Evolutionary conservation across 2,113 vertebrate genomes (phyloP), one percentile per base, ranked within the genome.

Genomic region (Chiloscyllium plagiosum): DNA sequence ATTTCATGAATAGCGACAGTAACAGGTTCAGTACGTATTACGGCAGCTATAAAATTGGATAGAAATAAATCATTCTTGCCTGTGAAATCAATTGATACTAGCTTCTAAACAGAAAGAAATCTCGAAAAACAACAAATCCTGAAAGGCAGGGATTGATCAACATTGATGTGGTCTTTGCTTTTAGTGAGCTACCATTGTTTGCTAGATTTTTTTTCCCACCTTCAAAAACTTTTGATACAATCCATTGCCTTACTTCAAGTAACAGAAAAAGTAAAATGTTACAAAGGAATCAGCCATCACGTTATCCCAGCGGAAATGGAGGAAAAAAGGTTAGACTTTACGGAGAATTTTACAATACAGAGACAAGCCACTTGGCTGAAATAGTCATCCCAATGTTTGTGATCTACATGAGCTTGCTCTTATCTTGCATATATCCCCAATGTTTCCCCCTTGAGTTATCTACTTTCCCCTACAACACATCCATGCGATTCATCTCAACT

Each of bases 71-170:
- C 94, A 72, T 72, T 76, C 68, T 50, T 95, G 47, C 68, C 94
- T 95, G 94, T 72, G 94, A 95, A 95, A 95, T 95, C 69, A 95
- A 95, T 95, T 68, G 72, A 95, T 95, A 8, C 94, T 72, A 76
- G 69, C 42, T 72, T 33, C 20, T 47, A 17, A 37, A 37, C 10
- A 89, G 37, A 95, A 70, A 47, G n/a, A 37, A 8, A 61, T 12
- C 10, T 47, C 37, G 24, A 70, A 52, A 47, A 72, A 95, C 22
- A 24, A 26, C 68, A 94, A 66, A 24, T 47, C 92, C 92, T 47
- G 22, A 76, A 70, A 95, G 66, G 13, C 61, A 42, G 89, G 94
- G 29, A 95, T 76, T 95, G 69, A 95, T 72, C 69, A 17, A 52
- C 72, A 72, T 76, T 95, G 47, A 72, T 95, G 72, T 33, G 69